Percentiles rank a stretch among this genome's conserved stretches.
phyloP scores from a whole-genome alignment of 2,888 invertebrate genomes.

The Temnothorax ravouxi region DNA sequence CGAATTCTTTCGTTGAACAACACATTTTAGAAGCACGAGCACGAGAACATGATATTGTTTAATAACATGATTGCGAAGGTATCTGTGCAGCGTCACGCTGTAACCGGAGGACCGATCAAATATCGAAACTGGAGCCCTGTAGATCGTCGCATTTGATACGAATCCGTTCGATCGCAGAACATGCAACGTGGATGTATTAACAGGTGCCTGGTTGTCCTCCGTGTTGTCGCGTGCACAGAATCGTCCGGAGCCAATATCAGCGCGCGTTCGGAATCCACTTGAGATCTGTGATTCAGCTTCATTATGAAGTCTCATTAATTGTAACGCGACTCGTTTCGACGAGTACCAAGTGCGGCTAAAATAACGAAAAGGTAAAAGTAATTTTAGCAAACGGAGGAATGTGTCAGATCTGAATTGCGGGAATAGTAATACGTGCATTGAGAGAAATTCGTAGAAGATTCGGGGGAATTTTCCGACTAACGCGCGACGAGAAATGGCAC shows the following conservation, averaged over 20 bases:
- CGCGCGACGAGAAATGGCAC: slow-evolving; percentile 28
- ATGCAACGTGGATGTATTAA: slow-evolving; percentile 31
- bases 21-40: not conserved
- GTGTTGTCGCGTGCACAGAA: slow-evolving; percentile 1
- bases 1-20: slow-evolving; percentile 17
- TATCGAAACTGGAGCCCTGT: slow-evolving; percentile 65
- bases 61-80: slow-evolving; percentile 42
- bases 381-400: not conserved
- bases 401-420: not conserved
- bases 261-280: not conserved
- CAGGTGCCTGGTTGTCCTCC: slow-evolving; percentile 14
- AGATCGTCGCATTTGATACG: slow-evolving; percentile 33
- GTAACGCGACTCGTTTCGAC: not conserved
- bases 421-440: not conserved
- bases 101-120: slow-evolving; percentile 53
- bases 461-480: not conserved
- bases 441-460: not conserved
- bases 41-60: slow-evolving; percentile 43
- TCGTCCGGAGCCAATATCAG: not conserved
- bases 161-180: not conserved
- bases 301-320: not conserved
- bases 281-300: not conserved
- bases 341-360: too few species aligned
- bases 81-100: slow-evolving; percentile 36
- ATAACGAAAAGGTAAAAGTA: not conserved